Conservation (phyloP, 2,113 vertebrate genomes). For the Podarcis muralis region DNA sequence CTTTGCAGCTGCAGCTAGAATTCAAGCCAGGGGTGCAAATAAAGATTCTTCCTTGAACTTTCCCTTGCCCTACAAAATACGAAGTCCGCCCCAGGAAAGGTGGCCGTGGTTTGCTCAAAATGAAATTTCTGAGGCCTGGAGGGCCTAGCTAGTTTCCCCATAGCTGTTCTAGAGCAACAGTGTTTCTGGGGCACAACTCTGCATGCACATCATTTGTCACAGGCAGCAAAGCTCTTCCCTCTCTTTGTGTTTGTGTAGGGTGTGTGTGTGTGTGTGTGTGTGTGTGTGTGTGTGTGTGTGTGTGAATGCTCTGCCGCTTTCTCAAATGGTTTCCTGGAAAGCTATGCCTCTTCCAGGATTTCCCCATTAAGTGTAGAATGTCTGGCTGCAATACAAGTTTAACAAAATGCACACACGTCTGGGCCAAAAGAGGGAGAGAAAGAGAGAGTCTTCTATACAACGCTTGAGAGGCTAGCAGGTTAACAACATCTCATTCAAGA, state of each 20-base stretch:
- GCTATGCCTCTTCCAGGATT: slow-evolving; percentile 12
- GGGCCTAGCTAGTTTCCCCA: too few species aligned
- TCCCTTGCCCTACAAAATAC: too few species aligned
- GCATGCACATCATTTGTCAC: neutral
- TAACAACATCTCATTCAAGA: slow-evolving; percentile 41
- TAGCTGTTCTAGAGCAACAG: too few species aligned
- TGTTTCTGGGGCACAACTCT: too few species aligned
- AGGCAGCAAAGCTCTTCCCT: neutral
- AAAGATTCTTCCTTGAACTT: too few species aligned
- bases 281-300: too few species aligned
- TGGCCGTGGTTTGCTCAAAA: too few species aligned
- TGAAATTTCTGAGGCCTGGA: too few species aligned
- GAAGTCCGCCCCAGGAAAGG: too few species aligned
- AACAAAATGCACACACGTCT: neutral
- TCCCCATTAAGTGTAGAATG: neutral
- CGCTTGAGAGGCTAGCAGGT: slow-evolving; percentile 22
- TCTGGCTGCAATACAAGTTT: slow-evolving; percentile 16
- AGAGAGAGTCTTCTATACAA: neutral
- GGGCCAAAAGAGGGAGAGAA: neutral
- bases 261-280: neutral
- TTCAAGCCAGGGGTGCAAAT: too few species aligned
- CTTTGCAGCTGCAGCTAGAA: too few species aligned
- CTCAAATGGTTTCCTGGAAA: slow-evolving; percentile 51
- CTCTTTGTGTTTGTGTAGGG: neutral
- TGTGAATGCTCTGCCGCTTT: neutral